Percentiles rank a stretch among this genome's conserved stretches.
Evolutionary conservation across 92 coral and sea anemone species (phyloP).

Genomic region (Porites divaricata): DNA sequence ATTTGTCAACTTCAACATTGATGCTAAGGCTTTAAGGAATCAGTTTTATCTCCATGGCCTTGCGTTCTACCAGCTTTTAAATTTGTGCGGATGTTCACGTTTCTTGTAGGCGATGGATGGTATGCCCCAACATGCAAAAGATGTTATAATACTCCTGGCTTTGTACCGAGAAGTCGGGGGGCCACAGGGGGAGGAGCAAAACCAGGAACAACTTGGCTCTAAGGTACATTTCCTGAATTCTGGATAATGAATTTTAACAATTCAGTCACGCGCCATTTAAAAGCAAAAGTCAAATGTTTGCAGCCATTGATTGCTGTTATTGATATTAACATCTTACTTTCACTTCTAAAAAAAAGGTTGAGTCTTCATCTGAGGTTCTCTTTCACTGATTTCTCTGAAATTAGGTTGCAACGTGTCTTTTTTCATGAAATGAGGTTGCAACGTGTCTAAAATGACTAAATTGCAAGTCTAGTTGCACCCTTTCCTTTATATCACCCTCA

Average conservation of each 20-base stretch:
- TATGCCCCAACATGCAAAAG: constrained; percentile 10
- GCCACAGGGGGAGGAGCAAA: background rate
- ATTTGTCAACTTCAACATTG: background rate
- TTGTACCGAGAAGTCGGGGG: constrained; percentile 15
- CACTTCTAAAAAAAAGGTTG: too few relatives aligned
- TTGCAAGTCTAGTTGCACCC: too few relatives aligned
- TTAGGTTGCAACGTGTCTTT: background rate
- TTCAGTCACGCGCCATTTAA: too few relatives aligned
- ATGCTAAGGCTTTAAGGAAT: background rate
- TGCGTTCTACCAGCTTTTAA: too few relatives aligned
- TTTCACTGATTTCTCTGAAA: background rate
- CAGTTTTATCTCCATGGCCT: too few relatives aligned
- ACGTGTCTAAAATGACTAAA: background rate
- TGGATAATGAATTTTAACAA: too few relatives aligned
- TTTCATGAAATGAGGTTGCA: too few relatives aligned
- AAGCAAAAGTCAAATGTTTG: too few relatives aligned
- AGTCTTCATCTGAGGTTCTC: background rate
- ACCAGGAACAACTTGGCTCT: background rate
- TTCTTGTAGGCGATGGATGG: background rate
- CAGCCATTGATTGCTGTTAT: too few relatives aligned
- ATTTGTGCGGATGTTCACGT: too few relatives aligned
- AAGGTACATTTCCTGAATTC: background rate
- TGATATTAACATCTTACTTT: too few relatives aligned
- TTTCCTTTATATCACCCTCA: background rate
- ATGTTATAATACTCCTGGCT: constrained; percentile 18